Base-by-base conservation (phyloP, 2,888 invertebrate species). In the Ceraclea dissimilis region DNA sequence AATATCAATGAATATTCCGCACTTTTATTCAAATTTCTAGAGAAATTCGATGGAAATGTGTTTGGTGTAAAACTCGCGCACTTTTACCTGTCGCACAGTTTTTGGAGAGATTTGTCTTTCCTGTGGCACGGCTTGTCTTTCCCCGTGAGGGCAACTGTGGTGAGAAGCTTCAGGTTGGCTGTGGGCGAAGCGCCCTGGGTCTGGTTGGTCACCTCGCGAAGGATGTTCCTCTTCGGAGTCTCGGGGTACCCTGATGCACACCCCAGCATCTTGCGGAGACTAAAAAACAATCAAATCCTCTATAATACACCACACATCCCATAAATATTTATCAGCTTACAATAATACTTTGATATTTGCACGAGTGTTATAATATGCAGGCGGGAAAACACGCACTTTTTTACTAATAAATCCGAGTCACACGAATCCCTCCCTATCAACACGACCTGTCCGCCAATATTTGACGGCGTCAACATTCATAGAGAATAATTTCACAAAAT, bases 141-240 rank as follows among this genome's bases (percentile, higher is more conserved):
- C 48, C 78, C 74, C 50, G 79, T 75, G 67, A 75, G 70, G 11
- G 84, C 83, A 54, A 84, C 81, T 71, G 80, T 82, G 6, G 83
- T 84, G 60, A 85, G 70, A 63, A 85, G 71, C 70, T 83, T 82
- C 49, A 85, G 74, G 71, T 85, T 85, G 62, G 84, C 83, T 56
- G 80, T 84, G 19, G 85, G 85, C 18, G 85, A 84, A 17, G 83
- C 76, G 64, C 79, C 78, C 59, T 70, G 72, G 26, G 74, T 69
- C 13, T 77, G 72, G 66, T 80, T 80, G 44, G 79, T 79, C 52
- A 81, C 74, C 70, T 80, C 80, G 54, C 76, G 74, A 52, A 81
- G 73, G 57, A 77, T 77, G 67, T 70, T 75, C 62, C 79, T 74
- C 70, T 78, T 79, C 57, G 78, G 79, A 65, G 78, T 78, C 68